Evolutionary conservation across 2,797 vertebrate species (phyloP), one percentile per base, ranked within the genome.

Genomic region (Eospalax fontanierii): DNA sequence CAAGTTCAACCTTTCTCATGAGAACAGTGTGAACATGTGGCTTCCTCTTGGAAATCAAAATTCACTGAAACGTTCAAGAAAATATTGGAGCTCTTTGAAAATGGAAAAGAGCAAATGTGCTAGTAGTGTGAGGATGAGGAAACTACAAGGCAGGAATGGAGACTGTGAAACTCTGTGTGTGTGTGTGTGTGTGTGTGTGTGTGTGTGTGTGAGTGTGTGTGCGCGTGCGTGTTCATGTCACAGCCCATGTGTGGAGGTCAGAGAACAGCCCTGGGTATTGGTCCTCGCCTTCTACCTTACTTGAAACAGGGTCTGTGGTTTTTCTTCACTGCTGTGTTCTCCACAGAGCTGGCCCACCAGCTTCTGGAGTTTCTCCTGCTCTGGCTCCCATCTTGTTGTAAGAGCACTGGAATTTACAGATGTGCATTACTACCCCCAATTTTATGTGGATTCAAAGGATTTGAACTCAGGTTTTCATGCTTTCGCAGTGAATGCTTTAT

Each of bases 41-140:
- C 26, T 93, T 91, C 59, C 35, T 59, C 28, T 85, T 22, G 22
- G n/a, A 16, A 93, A 84, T 16, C 15, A 68, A 88, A 90, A 90
- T 14, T 71, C 43, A 76, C 2, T 66, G 18, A 85, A 87, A 81
- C 85, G 6, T 63, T 9, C 5, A 61, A 85, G 15, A 85, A 88
- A 65, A 59, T 19, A 6, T n/a, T 15, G 84, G 10, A 28, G 22
- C 3, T 85, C 54, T 84, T 75, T 90, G 24, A 70, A 68, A 75
- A 38, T 84, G 15, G 26, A 89, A 78, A 46, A 24, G 8, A 57
- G 30, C 21, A 75, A 80, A 22, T 68, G 30, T 70, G 30, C 14
- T 46, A 88, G 9, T 7, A 70, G 33, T 43, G 35, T 84, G 66
- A 84, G 21, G n/a, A 19, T 43, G 10, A 22, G 26, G 61, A 75